These are phyloP conservation scores for Gadopsis bispinosus DNA, from an alignment of 2,797 vertebrate genomes.

Conservation along the genomic window DNA sequence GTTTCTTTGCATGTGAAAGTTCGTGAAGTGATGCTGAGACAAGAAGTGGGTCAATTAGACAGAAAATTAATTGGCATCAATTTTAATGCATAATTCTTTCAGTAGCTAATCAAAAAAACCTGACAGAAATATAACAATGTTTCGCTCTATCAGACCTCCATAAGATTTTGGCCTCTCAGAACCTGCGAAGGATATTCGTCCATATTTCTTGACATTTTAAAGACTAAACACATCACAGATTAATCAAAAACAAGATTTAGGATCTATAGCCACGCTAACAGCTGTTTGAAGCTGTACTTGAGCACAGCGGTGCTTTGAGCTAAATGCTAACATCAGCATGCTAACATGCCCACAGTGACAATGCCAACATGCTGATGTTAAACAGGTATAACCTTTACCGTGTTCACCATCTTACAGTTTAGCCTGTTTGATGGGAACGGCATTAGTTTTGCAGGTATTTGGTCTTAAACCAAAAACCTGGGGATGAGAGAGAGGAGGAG, in stretches of 20 bases:
- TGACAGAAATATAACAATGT: neutral
- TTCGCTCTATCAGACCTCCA: too few species aligned
- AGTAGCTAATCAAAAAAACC: neutral
- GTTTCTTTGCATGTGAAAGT: neutral
- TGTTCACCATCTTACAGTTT: neutral
- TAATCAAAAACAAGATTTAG: neutral
- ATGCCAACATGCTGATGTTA: too few species aligned
- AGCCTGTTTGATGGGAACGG: neutral
- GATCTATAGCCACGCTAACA: neutral
- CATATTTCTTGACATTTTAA: neutral
- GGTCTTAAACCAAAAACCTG: neutral
- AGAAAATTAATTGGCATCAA: neutral
- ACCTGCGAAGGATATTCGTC: neutral
- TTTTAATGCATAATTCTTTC: neutral
- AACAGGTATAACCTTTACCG: neutral
- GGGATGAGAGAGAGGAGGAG: slow-evolving; percentile 32
- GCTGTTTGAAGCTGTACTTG: too few species aligned
- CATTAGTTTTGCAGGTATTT: neutral
- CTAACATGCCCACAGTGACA: neutral
- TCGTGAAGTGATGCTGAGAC: neutral
- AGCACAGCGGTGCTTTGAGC: neutral
- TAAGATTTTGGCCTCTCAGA: neutral
- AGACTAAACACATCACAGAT: neutral
- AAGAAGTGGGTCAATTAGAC: neutral
- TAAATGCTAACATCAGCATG: neutral